These are phyloP conservation scores for Catocala sponsa DNA, from an alignment of 2,888 invertebrate genomes.

Conservation along the genomic window DNA sequence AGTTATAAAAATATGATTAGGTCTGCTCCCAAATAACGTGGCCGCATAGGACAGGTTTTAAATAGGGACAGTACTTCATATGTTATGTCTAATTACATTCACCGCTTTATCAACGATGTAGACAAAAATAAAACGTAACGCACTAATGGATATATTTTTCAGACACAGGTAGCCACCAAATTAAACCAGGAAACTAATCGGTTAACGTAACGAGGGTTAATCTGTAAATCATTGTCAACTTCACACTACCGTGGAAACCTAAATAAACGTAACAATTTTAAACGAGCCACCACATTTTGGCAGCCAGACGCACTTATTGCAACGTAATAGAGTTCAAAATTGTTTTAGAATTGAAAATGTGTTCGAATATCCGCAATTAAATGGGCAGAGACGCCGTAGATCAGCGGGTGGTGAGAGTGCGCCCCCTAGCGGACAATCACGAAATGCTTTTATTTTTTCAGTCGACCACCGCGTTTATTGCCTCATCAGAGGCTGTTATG, in stretches of 20 bases:
- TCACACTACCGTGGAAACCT: conserved; percentile 38
- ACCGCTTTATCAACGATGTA: too few relatives aligned
- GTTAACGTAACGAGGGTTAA: conserved; percentile 34
- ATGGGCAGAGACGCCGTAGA: conserved; percentile 54
- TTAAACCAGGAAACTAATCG: conserved; percentile 19
- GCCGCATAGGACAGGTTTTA: too few relatives aligned
- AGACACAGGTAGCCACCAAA: conserved; percentile 17
- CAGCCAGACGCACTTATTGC: conserved; percentile 26
- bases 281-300: conserved; percentile 24
- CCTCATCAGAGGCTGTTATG: conserved; percentile 77
- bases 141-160: background rate
- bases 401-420: conserved; percentile 58
- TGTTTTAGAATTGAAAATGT: conserved; percentile 35
- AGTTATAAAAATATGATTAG: too few relatives aligned
- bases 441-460: conserved; percentile 85
- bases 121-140: background rate
- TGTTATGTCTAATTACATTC: too few relatives aligned
- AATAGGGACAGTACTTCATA: too few relatives aligned
- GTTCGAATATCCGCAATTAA: conserved; percentile 66
- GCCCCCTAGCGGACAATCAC: conserved; percentile 72
- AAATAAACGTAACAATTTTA: conserved; percentile 47
- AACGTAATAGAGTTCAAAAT: conserved; percentile 31
- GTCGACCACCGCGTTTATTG: conserved; percentile 73
- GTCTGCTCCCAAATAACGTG: too few relatives aligned
- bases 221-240: conserved; percentile 50